Evolutionary conservation across 1,140 invertebrate genomes (phyloP).

Genomic region (Lordiphosa clarofinis): DNA sequence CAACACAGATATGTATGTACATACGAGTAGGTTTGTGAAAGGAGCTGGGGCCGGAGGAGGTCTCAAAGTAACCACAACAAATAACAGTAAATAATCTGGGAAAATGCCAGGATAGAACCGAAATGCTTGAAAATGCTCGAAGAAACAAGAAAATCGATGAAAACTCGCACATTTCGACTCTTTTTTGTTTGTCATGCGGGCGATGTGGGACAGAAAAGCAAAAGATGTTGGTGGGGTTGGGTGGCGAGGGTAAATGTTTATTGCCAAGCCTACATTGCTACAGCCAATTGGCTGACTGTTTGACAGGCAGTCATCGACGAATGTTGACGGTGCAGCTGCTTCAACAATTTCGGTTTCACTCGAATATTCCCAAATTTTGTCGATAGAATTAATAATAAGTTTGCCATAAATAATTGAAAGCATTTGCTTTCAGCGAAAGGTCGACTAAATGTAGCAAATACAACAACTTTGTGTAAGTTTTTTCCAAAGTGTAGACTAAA

Average conservation of each 20-base stretch:
- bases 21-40: constrained; percentile 12
- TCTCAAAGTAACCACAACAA: constrained; percentile 47
- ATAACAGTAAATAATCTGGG: constrained; percentile 65
- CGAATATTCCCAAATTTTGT: too few species aligned
- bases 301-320: constrained; percentile 34
- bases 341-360: too few species aligned
- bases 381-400: too few species aligned
- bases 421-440: too few species aligned
- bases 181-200: constrained; percentile 24
- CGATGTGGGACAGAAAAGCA: constrained; percentile 3
- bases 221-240: background rate
- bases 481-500: constrained; percentile 24
- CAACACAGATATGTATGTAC: constrained; percentile 39
- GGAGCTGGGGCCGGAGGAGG: background rate
- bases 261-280: constrained; percentile 44
- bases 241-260: constrained; percentile 42
- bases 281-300: constrained; percentile 42
- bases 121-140: constrained; percentile 36
- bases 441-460: background rate
- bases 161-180: constrained; percentile 51
- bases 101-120: constrained; percentile 48
- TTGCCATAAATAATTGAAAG: too few species aligned
- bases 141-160: constrained; percentile 54
- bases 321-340: constrained; percentile 1
- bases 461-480: background rate